Conservation (phyloP, 35 echinoderm and acorn worm species). For the Apostichopus parvimensis region DNA sequence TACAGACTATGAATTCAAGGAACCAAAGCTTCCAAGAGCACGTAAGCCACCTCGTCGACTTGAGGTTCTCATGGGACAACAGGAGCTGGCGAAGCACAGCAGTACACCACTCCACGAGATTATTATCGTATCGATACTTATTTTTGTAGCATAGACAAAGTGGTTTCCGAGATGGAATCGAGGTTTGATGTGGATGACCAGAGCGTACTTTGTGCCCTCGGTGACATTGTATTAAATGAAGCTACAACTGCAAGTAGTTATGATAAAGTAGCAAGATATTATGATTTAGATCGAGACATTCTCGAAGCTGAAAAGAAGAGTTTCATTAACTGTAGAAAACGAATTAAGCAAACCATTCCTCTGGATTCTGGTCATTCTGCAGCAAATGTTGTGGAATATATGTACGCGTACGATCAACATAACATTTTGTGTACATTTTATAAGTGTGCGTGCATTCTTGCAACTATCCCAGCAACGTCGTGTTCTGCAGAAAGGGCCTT, state of each 20-base stretch:
- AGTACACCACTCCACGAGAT: constrained; percentile 17
- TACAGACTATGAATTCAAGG: constrained; percentile 47
- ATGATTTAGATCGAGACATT: constrained; percentile 40
- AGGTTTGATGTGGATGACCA: constrained; percentile 36
- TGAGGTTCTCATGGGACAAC: neutral
- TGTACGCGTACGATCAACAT: constrained; percentile 20
- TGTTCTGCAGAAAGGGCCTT: constrained; percentile 30
- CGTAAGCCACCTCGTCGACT: constrained; percentile 6
- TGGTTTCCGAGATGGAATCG: constrained; percentile 22
- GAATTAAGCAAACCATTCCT: neutral
- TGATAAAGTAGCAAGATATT: constrained; percentile 41
- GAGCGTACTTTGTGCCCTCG: neutral
- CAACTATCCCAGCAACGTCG: constrained; percentile 36
- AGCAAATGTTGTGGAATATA: constrained; percentile 11
- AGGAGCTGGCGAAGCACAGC: constrained; percentile 2
- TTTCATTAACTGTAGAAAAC: constrained; percentile 42
- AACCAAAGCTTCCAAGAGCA: constrained; percentile 51
- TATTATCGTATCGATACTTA: constrained; percentile 20
- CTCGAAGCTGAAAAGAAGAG: constrained; percentile 37
- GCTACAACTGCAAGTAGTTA: constrained; percentile 38
- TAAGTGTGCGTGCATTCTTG: constrained; percentile 28
- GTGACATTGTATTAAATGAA: constrained; percentile 30
- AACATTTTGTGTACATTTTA: neutral
- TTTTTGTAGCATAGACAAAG: constrained; percentile 34
- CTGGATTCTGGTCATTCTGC: neutral